Base-by-base conservation (phyloP, 2,113 vertebrate genomes). In the Chionis minor region DNA sequence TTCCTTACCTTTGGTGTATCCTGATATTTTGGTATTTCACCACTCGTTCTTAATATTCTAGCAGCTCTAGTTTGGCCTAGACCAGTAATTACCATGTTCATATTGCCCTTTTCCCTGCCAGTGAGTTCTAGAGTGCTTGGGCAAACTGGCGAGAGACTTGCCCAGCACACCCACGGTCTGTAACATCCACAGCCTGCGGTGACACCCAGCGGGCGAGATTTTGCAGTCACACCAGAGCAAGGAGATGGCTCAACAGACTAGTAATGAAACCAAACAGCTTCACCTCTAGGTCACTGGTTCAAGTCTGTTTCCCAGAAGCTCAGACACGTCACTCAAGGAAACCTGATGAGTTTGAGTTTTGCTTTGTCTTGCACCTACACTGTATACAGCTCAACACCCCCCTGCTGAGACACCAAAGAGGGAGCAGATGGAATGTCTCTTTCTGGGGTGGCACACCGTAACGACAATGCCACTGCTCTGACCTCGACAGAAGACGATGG, bases 211-310 rank as follows among this genome's bases (percentile, higher is more conserved):
- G 2, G 75, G 33, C 32, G 59, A 44, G 35, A 65, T 12, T 69
- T 32, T 44, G 40, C 21, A 61, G 27, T 33, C 42, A 17, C n/a
- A 72, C 28, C 9, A 74, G 42, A 86, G 45, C 32, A 44, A 86
- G 65, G 47, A 70, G 42, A 80, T 52, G 63, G 78, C 70, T 96
- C 88, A 55, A 27, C 0, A 16, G 84, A 83, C 49, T 49, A 72
- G 58, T 38, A 80, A 88, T 0, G 0, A 38, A 81, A 69, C 65
- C 72, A 6, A 33, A 93, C 56, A 38, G 23, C 82, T 97, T 95
- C 93, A 94, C 92, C 95, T 97, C 92, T 72, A 88, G 92, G 94
- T 97, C 96, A 97, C 94, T 97, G 96, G 96, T 94, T 97, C 90
- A 95, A 88, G 81, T 58, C 55, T 93, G 66, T 71, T 49, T 52